These are phyloP conservation scores for Cettia cetti DNA, from an alignment of 2,113 vertebrate species.

Conservation along the genomic window DNA sequence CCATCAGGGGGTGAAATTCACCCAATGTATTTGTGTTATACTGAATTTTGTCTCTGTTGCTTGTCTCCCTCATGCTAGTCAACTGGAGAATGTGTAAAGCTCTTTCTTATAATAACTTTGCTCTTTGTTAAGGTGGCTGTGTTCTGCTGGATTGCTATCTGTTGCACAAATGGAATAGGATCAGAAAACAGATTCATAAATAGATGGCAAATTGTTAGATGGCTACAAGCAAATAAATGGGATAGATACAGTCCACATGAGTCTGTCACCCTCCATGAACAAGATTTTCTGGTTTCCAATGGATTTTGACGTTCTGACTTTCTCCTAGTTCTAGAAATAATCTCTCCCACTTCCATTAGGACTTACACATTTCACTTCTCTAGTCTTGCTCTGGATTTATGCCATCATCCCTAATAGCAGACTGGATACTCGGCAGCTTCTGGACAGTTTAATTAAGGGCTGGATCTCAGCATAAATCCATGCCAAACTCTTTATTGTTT, in stretches of 20 bases:
- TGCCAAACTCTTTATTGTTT: conserved; percentile 19
- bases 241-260: not conserved
- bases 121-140: not conserved
- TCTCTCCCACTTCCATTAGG: not conserved
- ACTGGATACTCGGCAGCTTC: not conserved
- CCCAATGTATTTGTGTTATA: not conserved
- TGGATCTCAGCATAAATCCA: conserved; percentile 33
- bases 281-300: not conserved
- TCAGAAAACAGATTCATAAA: not conserved
- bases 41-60: not conserved
- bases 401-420: not conserved
- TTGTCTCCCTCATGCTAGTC: not conserved
- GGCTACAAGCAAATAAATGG: not conserved
- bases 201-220: not conserved
- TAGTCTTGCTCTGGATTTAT: not conserved
- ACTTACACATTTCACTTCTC: not conserved
- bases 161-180: not conserved
- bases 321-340: not conserved
- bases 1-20: not conserved
- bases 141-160: not conserved
- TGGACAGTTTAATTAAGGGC: conserved; percentile 29
- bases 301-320: not conserved
- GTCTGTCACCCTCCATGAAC: not conserved
- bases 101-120: not conserved
- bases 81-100: not conserved